Percentiles rank a stretch among this genome's conserved stretches.
Evolutionary conservation across 2,113 vertebrate genomes (phyloP).

Genomic region (Peromyscus polionotus): DNA sequence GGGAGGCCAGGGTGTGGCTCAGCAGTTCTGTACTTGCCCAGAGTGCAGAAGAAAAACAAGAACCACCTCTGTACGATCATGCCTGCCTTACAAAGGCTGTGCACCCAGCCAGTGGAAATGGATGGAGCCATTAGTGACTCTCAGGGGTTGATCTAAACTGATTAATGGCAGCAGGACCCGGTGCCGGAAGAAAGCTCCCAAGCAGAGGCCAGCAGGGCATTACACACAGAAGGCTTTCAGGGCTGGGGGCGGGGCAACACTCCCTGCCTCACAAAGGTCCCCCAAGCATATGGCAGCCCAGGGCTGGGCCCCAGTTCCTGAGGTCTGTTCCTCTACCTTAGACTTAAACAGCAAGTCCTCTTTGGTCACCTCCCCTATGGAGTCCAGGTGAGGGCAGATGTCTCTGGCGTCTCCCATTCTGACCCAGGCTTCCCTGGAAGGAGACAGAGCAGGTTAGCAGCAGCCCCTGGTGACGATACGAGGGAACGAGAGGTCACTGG

Average conservation of each 20-base stretch:
- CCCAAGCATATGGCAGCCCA: neutral
- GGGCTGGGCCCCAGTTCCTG: neutral
- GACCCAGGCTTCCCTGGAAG: conserved; percentile 67
- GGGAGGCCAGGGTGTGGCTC: neutral
- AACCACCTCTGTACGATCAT: neutral
- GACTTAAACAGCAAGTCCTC: conserved; percentile 97
- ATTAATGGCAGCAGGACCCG: neutral
- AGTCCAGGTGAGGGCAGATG: conserved; percentile 95
- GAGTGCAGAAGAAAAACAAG: neutral
- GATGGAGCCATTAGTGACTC: neutral
- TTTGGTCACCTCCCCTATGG: conserved; percentile 97
- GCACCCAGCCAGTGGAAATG: neutral
- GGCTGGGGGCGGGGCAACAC: neutral
- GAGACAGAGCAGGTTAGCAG: neutral
- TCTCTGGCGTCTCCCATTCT: conserved; percentile 93
- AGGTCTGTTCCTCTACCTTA: conserved; percentile 89
- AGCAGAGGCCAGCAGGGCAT: neutral
- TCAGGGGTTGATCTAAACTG: neutral
- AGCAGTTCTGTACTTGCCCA: neutral
- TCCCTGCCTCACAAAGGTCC: neutral
- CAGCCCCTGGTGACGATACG: neutral
- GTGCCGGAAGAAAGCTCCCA: neutral
- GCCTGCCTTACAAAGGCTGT: neutral
- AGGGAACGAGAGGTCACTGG: neutral
- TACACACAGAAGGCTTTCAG: neutral